These are phyloP conservation scores for Spinus olivaceus DNA, from an alignment of 2,797 vertebrate species.

Conservation along the genomic window DNA sequence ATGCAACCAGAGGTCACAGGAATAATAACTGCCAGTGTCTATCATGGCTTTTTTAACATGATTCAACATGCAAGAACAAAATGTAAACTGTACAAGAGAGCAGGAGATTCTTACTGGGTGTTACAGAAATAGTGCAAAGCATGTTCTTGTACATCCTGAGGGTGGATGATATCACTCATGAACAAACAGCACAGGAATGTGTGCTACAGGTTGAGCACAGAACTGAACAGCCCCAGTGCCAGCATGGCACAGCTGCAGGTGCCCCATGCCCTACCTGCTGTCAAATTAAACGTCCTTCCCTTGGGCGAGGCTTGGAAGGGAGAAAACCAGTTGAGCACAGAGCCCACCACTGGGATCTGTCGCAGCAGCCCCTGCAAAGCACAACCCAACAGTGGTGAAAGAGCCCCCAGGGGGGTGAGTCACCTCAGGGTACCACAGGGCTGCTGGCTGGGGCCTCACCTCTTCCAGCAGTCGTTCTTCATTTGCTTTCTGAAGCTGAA, in stretches of 20 bases:
- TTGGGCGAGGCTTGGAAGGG: slow-evolving; percentile 88
- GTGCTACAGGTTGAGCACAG: neutral
- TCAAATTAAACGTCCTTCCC: slow-evolving; percentile 91
- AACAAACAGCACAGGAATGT: neutral
- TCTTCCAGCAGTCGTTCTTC: slow-evolving; percentile 93
- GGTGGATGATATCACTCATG: neutral
- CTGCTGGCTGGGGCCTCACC: slow-evolving; percentile 64
- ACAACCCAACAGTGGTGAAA: neutral
- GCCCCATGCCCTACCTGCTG: slow-evolving; percentile 81
- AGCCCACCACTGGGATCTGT: slow-evolving; percentile 93
- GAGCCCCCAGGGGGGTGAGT: fast-evolving
- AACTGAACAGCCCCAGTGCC: neutral
- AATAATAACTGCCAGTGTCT: neutral
- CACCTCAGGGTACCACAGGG: neutral
- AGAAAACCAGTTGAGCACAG: slow-evolving; percentile 96
- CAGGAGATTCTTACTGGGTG: neutral
- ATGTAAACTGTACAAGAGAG: neutral
- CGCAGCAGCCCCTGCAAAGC: slow-evolving; percentile 87
- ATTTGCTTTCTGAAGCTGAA: slow-evolving; percentile 88
- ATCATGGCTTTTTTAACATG: neutral
- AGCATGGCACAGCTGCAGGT: neutral
- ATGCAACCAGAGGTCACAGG: neutral
- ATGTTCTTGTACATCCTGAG: neutral
- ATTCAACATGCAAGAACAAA: neutral
- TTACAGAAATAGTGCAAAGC: neutral